Evolutionary conservation across 2,113 vertebrate genomes (phyloP).

Genomic region (Lethenteron camtschaticum): DNA sequence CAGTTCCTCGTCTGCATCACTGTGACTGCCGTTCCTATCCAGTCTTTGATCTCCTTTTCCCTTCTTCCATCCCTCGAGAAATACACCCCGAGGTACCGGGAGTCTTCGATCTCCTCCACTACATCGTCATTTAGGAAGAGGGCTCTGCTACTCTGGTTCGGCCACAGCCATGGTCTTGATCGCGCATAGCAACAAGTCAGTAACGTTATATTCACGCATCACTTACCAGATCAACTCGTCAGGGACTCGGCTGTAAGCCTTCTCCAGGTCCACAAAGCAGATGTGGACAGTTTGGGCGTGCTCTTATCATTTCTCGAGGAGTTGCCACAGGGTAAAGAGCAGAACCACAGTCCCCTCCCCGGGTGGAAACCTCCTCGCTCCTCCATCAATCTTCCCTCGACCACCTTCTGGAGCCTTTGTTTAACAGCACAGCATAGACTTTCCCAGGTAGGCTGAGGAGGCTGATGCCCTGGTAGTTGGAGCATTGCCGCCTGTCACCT

Average conservation of each 20-base stretch:
- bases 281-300: not conserved
- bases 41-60: too few relatives aligned
- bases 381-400: not conserved
- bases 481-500: not conserved
- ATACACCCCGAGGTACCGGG: too few relatives aligned
- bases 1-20: too few relatives aligned
- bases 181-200: not conserved
- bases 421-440: not conserved
- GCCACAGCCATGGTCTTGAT: not conserved
- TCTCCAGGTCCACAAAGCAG: not conserved
- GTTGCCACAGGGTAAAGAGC: conserved; percentile 1
- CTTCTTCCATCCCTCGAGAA: too few relatives aligned
- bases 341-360: not conserved
- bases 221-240: not conserved
- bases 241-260: not conserved
- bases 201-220: not conserved
- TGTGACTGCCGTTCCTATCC: too few relatives aligned
- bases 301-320: not conserved
- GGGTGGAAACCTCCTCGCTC: not conserved
- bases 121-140: too few relatives aligned
- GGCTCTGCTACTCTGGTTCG: too few relatives aligned
- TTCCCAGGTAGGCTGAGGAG: conserved; percentile 1
- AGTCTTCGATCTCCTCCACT: too few relatives aligned
- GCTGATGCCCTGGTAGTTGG: not conserved
- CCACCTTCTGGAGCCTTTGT: not conserved